Percentiles rank a stretch among this genome's conserved stretches.
Evolutionary conservation across 2,888 invertebrate genomes (phyloP).

Genomic region (Temnothorax rugatulus): DNA sequence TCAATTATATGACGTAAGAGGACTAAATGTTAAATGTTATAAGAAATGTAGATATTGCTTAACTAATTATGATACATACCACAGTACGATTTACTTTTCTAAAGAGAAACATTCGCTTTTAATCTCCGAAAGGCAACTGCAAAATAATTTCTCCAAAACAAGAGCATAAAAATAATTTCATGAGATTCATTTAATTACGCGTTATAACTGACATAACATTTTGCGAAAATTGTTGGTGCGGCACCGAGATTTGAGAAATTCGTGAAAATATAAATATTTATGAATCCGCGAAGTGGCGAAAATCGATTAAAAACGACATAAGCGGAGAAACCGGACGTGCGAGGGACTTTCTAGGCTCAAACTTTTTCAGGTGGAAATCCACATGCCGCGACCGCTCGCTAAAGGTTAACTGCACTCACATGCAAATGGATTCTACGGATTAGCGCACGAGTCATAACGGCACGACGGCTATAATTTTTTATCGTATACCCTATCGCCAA

Average conservation of each 20-base stretch:
- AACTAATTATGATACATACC: conserved; percentile 1
- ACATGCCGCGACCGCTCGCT: neutral
- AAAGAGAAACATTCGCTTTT: neutral
- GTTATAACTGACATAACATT: conserved; percentile 2
- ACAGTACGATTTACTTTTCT: neutral
- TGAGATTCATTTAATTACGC: neutral
- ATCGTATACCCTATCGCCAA: neutral
- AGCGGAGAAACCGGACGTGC: conserved; percentile 19
- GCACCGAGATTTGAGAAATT: neutral
- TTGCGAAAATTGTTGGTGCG: neutral
- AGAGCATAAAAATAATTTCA: neutral
- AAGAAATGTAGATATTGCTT: neutral
- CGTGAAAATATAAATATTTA: conserved; percentile 21
- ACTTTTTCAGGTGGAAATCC: conserved; percentile 38
- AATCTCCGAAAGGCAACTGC: neutral
- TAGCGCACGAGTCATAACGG: conserved; percentile 44
- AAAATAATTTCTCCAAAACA: neutral
- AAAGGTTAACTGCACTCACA: conserved; percentile 66
- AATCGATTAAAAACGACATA: conserved; percentile 22
- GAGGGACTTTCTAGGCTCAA: conserved; percentile 41
- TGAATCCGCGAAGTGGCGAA: neutral
- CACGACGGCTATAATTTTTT: conserved; percentile 52
- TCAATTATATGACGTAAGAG: neutral
- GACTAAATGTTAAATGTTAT: neutral
- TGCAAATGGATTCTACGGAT: conserved; percentile 48